Conservation (phyloP, 2,113 vertebrate species). For the Urocynchramus pylzowi region DNA sequence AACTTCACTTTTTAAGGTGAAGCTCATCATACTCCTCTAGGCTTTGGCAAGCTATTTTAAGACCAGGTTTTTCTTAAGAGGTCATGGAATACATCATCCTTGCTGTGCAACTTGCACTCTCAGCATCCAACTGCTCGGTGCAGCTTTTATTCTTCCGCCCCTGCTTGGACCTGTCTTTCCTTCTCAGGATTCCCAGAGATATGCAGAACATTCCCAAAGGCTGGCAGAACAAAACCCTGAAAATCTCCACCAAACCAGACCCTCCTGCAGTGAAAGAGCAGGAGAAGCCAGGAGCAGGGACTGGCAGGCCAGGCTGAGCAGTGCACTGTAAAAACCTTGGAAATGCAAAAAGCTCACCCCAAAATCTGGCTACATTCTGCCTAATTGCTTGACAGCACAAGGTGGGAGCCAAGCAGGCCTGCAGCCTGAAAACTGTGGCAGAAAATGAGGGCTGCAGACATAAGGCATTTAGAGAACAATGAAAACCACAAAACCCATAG, state of each 20-base stretch:
- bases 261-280: fast-evolving
- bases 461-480: background rate
- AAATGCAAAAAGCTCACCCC: background rate
- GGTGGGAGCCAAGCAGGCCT: background rate
- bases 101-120: background rate
- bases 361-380: background rate
- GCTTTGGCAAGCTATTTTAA: background rate
- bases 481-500: background rate
- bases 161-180: background rate
- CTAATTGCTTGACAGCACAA: background rate
- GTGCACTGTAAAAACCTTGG: background rate
- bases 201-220: too few relatives aligned
- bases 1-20: background rate
- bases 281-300: background rate
- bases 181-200: background rate
- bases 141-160: background rate
- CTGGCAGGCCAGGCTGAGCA: background rate
- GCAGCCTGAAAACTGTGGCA: background rate
- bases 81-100: background rate
- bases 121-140: background rate
- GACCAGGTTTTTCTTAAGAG: background rate
- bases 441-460: background rate
- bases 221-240: background rate
- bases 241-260: background rate
- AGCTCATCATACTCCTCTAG: background rate